A percentile compares a stretch with the other conserved stretches of the same genome.
Evolutionary conservation across 2,113 vertebrate species (phyloP).

Genomic region (Onychorhynchus coronatus): DNA sequence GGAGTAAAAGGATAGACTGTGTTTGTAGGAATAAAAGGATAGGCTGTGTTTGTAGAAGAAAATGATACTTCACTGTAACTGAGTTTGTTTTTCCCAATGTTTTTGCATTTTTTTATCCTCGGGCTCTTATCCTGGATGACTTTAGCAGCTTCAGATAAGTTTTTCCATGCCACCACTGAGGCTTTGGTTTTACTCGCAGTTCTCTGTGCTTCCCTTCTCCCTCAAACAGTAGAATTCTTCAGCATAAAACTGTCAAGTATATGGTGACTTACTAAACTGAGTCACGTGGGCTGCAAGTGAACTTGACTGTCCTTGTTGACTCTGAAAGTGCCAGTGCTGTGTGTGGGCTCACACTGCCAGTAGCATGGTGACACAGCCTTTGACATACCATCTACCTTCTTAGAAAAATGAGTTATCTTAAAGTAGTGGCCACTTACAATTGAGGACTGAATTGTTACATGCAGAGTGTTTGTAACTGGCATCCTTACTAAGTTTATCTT

Average conservation of each 20-base stretch:
- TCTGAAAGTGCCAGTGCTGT: not conserved
- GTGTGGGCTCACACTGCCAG: not conserved
- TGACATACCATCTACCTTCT: not conserved
- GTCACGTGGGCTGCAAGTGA: not conserved
- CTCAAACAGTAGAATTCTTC: not conserved
- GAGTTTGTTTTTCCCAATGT: not conserved
- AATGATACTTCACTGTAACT: not conserved
- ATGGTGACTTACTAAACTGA: not conserved
- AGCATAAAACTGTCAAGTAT: not conserved
- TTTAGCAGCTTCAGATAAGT: not conserved
- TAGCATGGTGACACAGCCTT: not conserved
- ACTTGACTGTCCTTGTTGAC: not conserved
- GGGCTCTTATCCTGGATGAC: not conserved
- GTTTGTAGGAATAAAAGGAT: not conserved
- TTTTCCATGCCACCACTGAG: not conserved
- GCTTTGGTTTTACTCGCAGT: not conserved
- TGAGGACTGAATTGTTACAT: not conserved
- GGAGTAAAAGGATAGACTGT: not conserved
- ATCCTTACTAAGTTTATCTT: not conserved
- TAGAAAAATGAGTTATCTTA: not conserved
- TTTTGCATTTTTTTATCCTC: not conserved
- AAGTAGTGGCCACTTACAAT: not conserved
- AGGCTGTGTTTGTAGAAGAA: not conserved
- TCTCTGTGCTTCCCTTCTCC: not conserved
- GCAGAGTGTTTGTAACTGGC: not conserved